Base-by-base conservation (phyloP, 2,888 invertebrate species). In the Coelopa pilipes region DNA sequence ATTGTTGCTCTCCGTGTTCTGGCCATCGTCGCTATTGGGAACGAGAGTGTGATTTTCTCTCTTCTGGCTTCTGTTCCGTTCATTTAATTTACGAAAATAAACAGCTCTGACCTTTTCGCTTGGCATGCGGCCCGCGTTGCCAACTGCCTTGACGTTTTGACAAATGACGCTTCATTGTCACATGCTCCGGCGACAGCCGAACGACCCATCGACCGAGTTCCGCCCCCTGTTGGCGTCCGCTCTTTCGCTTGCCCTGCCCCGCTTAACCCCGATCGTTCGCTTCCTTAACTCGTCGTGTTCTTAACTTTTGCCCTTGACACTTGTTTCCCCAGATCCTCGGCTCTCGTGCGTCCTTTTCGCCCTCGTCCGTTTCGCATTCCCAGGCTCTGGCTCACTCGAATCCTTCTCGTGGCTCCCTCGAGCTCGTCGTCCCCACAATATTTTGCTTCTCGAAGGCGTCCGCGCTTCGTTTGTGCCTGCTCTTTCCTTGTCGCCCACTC, bases 81-180 rank as follows among this genome's bases (percentile, higher is more conserved):
- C 34, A 34, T 34, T 34, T 34, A 34, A 34, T 34, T 34, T 34
- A 34, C 34, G 34, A 34, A 34, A 34, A 34, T 34, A 34, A 34
- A 34, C 34, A 34, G 34, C 34, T 34, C 34, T 34, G 34, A 34
- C 34, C 34, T 34, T 34, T 34, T 34, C 34, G 34, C 34, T 34
- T 34, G 34, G 15, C 63, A 11, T n/a, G n/a, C 45, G 34, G n/a
- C 34, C 46, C 63, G 45, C 46, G 21, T 46, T 45, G 3, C n/a
- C 46, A 45, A 24, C 34, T 45, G 9, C 24, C 63, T 9, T 11
- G 12, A n/a, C 12, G n/a, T 46, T 63, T 45, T 63, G 57, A 59
- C 57, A 59, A 59, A 59, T 59, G 57, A 59, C n/a, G 57, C 57
- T 59, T 21, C 57, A 59, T 59, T 59, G 57, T 59, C 57, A 59